These are phyloP conservation scores for Theropithecus gelada DNA, from an alignment of 2,113 vertebrate species.

Conservation along the genomic window DNA sequence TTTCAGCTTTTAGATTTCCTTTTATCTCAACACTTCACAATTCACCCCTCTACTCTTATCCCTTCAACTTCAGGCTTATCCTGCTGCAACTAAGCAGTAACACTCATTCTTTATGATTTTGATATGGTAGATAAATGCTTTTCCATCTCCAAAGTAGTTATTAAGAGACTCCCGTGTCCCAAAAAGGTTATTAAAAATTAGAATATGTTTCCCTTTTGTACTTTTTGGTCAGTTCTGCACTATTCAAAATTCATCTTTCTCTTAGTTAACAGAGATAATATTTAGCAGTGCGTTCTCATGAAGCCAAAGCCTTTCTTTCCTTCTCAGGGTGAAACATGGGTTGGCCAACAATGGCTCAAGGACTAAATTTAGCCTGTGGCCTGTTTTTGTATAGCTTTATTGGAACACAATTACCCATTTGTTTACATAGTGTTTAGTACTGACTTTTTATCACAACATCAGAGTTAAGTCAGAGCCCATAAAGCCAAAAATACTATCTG, in stretches of 20 bases:
- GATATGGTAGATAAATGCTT: not conserved
- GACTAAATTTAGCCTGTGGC: not conserved
- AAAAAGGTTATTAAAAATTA: not conserved
- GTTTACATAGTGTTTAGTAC: not conserved
- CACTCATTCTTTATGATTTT: not conserved
- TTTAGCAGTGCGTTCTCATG: not conserved
- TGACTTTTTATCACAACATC: not conserved
- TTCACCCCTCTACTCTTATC: not conserved
- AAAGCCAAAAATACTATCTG: not conserved
- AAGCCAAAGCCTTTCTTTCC: not conserved
- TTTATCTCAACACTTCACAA: not conserved
- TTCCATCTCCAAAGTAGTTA: not conserved
- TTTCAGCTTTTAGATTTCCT: not conserved
- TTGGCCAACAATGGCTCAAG: not conserved
- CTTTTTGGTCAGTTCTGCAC: not conserved
- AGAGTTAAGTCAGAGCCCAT: not conserved
- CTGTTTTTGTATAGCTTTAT: not conserved
- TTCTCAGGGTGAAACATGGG: not conserved
- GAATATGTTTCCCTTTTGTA: not conserved
- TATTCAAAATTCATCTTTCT: not conserved
- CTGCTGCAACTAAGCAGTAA: not conserved
- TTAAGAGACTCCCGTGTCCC: not conserved
- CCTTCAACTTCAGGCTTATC: not conserved
- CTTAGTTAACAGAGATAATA: not conserved
- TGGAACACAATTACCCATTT: not conserved